These are phyloP conservation scores for Gymnoscelis rufifasciata DNA, from an alignment of 2,888 invertebrate genomes.

Conservation along the genomic window DNA sequence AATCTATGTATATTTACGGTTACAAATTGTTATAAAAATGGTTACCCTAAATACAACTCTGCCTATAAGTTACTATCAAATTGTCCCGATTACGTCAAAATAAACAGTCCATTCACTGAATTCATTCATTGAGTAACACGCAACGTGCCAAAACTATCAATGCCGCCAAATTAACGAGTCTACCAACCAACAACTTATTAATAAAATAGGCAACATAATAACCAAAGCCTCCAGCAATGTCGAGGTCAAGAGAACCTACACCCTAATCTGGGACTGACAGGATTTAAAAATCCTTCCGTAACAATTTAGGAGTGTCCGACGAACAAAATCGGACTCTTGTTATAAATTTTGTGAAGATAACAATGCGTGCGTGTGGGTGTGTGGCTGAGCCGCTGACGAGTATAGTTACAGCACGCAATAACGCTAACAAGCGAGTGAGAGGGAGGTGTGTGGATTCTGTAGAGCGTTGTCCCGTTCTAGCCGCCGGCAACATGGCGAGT, in stretches of 20 bases:
- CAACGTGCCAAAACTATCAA: slow-evolving; percentile 49
- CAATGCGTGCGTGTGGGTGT: slow-evolving; percentile 75
- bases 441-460: slow-evolving; percentile 42
- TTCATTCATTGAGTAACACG: slow-evolving; percentile 44
- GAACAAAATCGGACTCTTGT: slow-evolving; percentile 71
- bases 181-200: slow-evolving; percentile 17
- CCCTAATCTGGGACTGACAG: slow-evolving; percentile 23
- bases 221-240: slow-evolving; percentile 50
- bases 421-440: slow-evolving; percentile 77
- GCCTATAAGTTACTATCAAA: slow-evolving; percentile 28
- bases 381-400: slow-evolving; percentile 74
- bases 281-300: slow-evolving; percentile 68
- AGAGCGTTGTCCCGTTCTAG: slow-evolving; percentile 52
- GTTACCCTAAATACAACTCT: slow-evolving; percentile 10
- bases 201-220: slow-evolving; percentile 40
- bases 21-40: too few relatives aligned
- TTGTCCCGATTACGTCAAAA: slow-evolving; percentile 32
- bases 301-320: slow-evolving; percentile 76
- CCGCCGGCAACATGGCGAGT: slow-evolving; percentile 75
- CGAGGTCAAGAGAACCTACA: slow-evolving; percentile 34
- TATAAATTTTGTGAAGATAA: slow-evolving; percentile 78
- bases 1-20: too few relatives aligned
- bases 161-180: slow-evolving; percentile 51
- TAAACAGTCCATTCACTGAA: slow-evolving; percentile 45
- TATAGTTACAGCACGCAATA: slow-evolving; percentile 78